Base-by-base conservation (phyloP, 2,797 vertebrate species). In the Spinibarbus caldwelli region DNA sequence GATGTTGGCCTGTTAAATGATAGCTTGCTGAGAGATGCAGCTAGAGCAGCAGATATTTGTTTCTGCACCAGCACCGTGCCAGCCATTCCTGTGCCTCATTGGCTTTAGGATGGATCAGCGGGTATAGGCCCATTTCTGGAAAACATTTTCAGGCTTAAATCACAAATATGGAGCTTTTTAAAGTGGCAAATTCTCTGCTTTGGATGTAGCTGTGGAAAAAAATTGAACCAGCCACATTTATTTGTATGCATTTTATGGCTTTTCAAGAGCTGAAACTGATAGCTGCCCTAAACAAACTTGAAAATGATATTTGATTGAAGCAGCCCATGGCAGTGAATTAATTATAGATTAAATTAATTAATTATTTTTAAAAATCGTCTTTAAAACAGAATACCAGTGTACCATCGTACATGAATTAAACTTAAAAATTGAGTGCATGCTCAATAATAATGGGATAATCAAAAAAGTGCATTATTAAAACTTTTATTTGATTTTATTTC, bases 21-120 rank as follows among this genome's bases (percentile, higher is more conserved):
- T 49, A 36, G 15, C 54, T 47, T 49, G 43, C 29, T 83, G 82
- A 66, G 71, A 52, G 67, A 72, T 0, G n/a, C 80, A 43, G 70
- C 52, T 29, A 57, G 68, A 45, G 52, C 47, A 34, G 76, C 57
- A 62, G 29, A 47, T 68, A 57, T 67, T 80, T 52, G 31, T 64
- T 47, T 83, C 70, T 73, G 70, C 70, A 34, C 54, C 57, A 64
- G 54, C 57, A 21, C 70, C 2, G 26, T 62, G 38, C 54, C 54
- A 83, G 70, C 29, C 57, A 36, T 83, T 75, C 41, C 38, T 73
- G 41, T 75, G 72, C 72, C 31, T 67, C 72, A 52, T 76, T 77
- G 21, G 72, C 21, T 83, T 83, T 45, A 34, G 54, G 54, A 82
- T 82, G 68, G 41, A 77, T 67, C 59, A 83, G 45, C 26, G 31